A percentile compares a stretch with the other conserved stretches of the same genome.
Conservation (phyloP, 2,113 vertebrate genomes). For the Xiphorhynchus elegans region DNA sequence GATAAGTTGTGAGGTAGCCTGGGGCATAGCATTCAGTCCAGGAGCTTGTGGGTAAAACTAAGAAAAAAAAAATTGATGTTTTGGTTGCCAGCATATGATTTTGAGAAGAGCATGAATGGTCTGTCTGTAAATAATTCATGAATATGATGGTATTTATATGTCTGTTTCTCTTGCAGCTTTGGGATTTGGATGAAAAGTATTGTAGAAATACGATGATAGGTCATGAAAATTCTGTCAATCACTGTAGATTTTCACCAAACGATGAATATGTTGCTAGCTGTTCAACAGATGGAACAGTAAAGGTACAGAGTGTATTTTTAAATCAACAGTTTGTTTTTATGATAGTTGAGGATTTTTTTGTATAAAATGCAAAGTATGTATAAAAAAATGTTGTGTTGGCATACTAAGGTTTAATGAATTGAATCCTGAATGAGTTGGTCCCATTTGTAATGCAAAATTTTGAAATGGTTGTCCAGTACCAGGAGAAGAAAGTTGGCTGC, state of each 20-base stretch:
- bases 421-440: neutral
- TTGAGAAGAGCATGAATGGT: neutral
- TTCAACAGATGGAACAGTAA: constrained; percentile 92
- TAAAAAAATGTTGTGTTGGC: neutral
- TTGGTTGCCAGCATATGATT: neutral
- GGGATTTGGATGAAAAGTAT: constrained; percentile 84
- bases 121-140: neutral
- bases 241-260: constrained; percentile 94
- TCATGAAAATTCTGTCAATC: constrained; percentile 84
- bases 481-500: neutral
- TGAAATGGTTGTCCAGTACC: neutral
- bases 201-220: constrained; percentile 95
- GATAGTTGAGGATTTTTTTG: neutral
- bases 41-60: neutral
- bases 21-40: neutral
- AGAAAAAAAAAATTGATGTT: neutral
- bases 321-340: neutral
- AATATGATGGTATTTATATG: neutral
- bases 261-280: constrained; percentile 88
- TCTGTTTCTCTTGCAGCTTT: constrained; percentile 79
- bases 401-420: neutral
- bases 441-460: neutral
- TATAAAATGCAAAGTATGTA: neutral
- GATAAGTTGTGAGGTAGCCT: neutral
- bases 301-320: constrained; percentile 74